These are phyloP conservation scores for Noctilio leporinus DNA, from an alignment of 2,113 vertebrate species.

Conservation along the genomic window DNA sequence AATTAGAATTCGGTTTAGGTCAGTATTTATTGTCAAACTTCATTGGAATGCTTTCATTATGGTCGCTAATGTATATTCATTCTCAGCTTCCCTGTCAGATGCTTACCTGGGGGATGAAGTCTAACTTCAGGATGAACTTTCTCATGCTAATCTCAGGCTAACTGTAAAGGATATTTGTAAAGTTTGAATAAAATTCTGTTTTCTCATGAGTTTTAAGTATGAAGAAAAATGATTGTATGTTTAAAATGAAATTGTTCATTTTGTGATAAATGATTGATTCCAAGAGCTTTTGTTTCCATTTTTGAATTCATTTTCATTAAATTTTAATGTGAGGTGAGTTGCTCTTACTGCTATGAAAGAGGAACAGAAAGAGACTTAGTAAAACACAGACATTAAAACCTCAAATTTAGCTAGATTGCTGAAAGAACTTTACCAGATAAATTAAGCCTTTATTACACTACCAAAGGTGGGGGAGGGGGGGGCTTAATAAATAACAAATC, in stretches of 20 bases:
- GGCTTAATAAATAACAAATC: background rate
- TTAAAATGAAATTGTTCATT: slow-evolving; percentile 42
- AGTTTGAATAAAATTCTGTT: slow-evolving; percentile 57
- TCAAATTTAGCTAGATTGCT: background rate
- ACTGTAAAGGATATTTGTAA: slow-evolving; percentile 57
- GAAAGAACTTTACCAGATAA: background rate
- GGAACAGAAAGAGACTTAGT: background rate
- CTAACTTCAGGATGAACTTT: slow-evolving; percentile 52
- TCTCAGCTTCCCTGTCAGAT: slow-evolving; percentile 12
- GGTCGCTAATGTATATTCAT: background rate
- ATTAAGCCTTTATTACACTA: background rate
- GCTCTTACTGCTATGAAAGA: background rate
- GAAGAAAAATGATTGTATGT: slow-evolving; percentile 25
- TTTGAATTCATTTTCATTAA: background rate
- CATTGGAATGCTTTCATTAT: background rate
- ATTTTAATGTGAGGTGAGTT: background rate
- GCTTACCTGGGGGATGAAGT: slow-evolving; percentile 25
- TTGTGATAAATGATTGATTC: slow-evolving; percentile 42
- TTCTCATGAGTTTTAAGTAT: slow-evolving; percentile 42
- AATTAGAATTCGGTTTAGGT: background rate
- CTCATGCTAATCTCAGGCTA: slow-evolving; percentile 54
- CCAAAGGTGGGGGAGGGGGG: background rate
- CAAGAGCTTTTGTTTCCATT: background rate
- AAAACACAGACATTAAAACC: background rate
- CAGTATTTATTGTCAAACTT: background rate